Evolutionary conservation across 2,888 invertebrate genomes (phyloP).

Genomic region (Volucella bombylans): DNA sequence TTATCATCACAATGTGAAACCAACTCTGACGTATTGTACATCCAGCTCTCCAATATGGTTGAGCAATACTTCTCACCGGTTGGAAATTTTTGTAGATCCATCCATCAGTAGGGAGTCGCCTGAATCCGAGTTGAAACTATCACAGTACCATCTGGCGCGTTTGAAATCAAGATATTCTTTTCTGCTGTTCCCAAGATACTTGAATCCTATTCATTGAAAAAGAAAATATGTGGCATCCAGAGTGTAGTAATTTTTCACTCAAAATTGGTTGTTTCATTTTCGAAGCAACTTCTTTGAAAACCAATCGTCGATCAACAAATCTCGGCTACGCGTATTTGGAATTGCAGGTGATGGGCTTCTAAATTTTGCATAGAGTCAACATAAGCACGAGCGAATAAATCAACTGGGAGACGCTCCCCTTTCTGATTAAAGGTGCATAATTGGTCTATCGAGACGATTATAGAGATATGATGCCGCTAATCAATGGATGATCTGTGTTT

Average conservation of each 20-base stretch:
- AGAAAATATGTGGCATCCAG: constrained; percentile 92
- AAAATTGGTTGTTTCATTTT: constrained; percentile 86
- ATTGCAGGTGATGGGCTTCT: constrained; percentile 92
- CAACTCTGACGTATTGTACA: constrained; percentile 90
- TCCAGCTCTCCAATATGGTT: constrained; percentile 92
- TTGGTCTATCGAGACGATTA: constrained; percentile 80
- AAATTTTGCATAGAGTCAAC: constrained; percentile 92
- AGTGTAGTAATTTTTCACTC: constrained; percentile 88
- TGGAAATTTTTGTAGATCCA: constrained; percentile 93
- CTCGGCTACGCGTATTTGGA: constrained; percentile 91
- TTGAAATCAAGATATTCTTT: constrained; percentile 90
- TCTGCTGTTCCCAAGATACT: constrained; percentile 91
- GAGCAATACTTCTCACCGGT: constrained; percentile 93
- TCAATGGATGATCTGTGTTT: constrained; percentile 80
- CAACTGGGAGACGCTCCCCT: constrained; percentile 85
- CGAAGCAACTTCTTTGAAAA: constrained; percentile 87
- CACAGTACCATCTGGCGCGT: constrained; percentile 90
- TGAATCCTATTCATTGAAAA: constrained; percentile 90
- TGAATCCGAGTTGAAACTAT: constrained; percentile 90
- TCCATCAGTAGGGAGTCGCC: constrained; percentile 92
- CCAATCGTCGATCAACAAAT: constrained; percentile 89
- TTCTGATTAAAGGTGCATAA: constrained; percentile 78
- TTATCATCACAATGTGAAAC: constrained; percentile 89
- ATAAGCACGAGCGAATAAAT: constrained; percentile 89
- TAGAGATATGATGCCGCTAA: constrained; percentile 81